These are phyloP conservation scores for Psix sp. DNA, from an alignment of 1,140 invertebrate genomes.

Conservation along the genomic window DNA sequence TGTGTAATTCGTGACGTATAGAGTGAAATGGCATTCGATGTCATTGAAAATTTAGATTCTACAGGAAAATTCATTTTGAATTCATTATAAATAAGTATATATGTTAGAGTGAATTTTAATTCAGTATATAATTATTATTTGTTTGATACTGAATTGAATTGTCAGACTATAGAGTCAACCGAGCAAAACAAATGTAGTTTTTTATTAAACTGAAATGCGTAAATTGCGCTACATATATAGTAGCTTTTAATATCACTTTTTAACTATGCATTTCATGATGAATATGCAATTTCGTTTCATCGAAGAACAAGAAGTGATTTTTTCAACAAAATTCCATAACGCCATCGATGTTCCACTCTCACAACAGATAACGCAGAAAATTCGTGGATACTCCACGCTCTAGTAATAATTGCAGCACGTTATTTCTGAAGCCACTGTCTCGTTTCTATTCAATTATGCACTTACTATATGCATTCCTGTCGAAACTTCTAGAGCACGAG, in stretches of 20 bases:
- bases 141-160: too few species aligned
- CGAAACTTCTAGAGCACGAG: slow-evolving; percentile 36
- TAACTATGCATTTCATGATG: too few species aligned
- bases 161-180: too few species aligned
- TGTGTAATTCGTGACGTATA: slow-evolving; percentile 30
- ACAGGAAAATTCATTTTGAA: slow-evolving; percentile 16
- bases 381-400: slow-evolving; percentile 4
- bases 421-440: slow-evolving; percentile 27
- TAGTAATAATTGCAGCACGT: slow-evolving; percentile 17
- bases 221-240: too few species aligned
- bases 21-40: slow-evolving; percentile 34
- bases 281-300: too few species aligned
- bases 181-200: too few species aligned
- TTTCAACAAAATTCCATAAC: background rate
- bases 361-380: slow-evolving; percentile 1
- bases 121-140: too few species aligned
- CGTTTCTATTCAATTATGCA: slow-evolving; percentile 42
- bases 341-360: background rate
- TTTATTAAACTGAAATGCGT: too few species aligned
- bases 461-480: slow-evolving; percentile 33
- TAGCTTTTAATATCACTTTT: too few species aligned
- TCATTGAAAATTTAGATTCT: slow-evolving; percentile 19
- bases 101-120: too few species aligned
- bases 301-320: too few species aligned
- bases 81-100: too few species aligned